These are phyloP conservation scores for Eleginops maclovinus DNA, from an alignment of 2,113 vertebrate species.

Conservation along the genomic window DNA sequence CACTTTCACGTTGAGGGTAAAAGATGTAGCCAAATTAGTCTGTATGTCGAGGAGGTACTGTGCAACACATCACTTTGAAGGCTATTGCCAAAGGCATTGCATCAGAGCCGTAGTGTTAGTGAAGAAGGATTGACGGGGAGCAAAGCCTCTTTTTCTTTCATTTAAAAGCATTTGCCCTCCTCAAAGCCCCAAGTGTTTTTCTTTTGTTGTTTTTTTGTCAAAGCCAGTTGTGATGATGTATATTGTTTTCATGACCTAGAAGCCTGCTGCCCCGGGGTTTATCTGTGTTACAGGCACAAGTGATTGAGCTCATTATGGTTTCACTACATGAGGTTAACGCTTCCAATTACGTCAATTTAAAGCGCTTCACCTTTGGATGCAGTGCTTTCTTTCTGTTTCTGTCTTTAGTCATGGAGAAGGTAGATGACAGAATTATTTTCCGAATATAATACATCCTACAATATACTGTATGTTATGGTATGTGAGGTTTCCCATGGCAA, in stretches of 20 bases:
- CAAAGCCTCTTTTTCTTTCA: conserved; percentile 39
- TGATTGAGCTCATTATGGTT: conserved; percentile 46
- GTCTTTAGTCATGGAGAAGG: conserved; percentile 11
- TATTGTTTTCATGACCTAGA: conserved; percentile 68
- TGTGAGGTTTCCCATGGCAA: conserved; percentile 6
- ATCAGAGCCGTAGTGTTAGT: conserved; percentile 58
- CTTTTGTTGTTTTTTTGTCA: not conserved
- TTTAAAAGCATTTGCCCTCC: conserved; percentile 67
- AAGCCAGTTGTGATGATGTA: conserved; percentile 50
- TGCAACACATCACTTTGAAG: conserved; percentile 52
- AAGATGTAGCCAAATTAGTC: conserved; percentile 50
- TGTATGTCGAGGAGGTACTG: conserved; percentile 32
- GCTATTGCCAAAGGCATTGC: conserved; percentile 42
- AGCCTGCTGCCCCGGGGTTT: conserved; percentile 45
- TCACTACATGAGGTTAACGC: conserved; percentile 31
- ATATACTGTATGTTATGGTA: conserved; percentile 11
- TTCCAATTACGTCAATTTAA: conserved; percentile 32
- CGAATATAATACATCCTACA: not conserved
- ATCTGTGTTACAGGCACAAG: conserved; percentile 31
- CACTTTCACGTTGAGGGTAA: conserved; percentile 5
- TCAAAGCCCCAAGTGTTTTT: conserved; percentile 41
- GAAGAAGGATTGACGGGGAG: conserved; percentile 42
- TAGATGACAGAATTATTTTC: not conserved
- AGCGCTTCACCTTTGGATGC: conserved; percentile 19
- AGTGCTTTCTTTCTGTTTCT: not conserved